phyloP scores from a whole-genome alignment of 2,113 vertebrate species.

The Petroica traversi region DNA sequence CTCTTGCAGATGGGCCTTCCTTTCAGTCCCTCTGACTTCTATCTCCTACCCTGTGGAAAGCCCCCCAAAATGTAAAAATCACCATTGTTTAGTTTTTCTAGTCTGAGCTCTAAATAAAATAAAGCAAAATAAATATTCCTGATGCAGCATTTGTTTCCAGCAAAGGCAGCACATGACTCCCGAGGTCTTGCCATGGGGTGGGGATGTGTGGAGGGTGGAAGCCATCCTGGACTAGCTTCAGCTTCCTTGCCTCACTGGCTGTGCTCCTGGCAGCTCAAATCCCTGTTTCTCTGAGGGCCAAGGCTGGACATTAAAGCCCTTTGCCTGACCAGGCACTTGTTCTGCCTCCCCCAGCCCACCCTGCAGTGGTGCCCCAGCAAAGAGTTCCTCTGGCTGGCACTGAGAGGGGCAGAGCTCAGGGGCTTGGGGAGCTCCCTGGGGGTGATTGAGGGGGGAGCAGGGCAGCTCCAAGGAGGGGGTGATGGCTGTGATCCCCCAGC shows the following conservation, averaged over 20 bases:
- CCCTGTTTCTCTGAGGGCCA: background rate
- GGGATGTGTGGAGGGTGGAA: background rate
- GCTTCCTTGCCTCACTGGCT: background rate
- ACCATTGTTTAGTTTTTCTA: background rate
- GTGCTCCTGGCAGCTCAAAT: background rate
- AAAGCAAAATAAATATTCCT: background rate
- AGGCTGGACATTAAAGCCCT: background rate
- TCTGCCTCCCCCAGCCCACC: background rate
- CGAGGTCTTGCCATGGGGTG: background rate
- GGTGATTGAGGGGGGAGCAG: background rate
- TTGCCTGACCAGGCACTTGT: background rate
- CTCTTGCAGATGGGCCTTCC: background rate
- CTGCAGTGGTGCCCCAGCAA: background rate
- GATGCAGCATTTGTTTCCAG: background rate
- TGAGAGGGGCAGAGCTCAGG: background rate
- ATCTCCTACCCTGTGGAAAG: background rate
- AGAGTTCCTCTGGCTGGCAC: background rate
- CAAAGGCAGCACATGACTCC: background rate
- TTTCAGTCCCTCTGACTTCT: background rate
- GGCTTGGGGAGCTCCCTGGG: background rate
- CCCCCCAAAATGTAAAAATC: background rate
- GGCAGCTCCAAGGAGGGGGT: background rate
- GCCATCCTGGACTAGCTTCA: background rate
- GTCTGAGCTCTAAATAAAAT: background rate
- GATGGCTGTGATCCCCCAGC: rapidly evolving